Percentiles rank a stretch among this genome's conserved stretches.
phyloP scores from a whole-genome alignment of 2,888 invertebrate genomes.

The Acronicta psi region DNA sequence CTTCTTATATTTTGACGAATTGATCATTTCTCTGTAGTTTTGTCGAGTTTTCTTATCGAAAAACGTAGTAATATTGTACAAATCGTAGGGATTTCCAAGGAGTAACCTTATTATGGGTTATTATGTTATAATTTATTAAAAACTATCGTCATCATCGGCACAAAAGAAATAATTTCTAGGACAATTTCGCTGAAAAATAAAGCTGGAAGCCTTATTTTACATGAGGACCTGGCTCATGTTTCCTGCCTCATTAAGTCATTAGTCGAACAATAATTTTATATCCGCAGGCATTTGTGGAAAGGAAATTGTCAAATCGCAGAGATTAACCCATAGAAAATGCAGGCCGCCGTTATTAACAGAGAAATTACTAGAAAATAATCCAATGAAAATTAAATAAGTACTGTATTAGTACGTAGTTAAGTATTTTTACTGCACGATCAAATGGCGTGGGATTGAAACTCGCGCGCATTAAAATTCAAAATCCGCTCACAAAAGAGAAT shows the following conservation, averaged over 20 bases:
- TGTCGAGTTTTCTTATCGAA: neutral
- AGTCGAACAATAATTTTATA: slow-evolving; percentile 35
- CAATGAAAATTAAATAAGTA: slow-evolving; percentile 33
- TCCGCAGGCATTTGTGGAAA: slow-evolving; percentile 26
- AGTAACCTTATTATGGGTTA: slow-evolving; percentile 8
- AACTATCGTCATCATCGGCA: slow-evolving; percentile 5
- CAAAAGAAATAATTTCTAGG: slow-evolving; percentile 10
- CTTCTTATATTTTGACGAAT: neutral
- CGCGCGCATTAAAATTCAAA: slow-evolving; percentile 61
- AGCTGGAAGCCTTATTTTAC: slow-evolving; percentile 6
- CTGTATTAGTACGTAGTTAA: slow-evolving; percentile 18
- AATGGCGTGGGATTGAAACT: slow-evolving; percentile 12
- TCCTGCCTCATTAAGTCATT: slow-evolving; percentile 39
- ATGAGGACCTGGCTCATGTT: slow-evolving; percentile 7
- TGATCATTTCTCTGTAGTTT: neutral
- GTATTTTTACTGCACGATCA: slow-evolving; percentile 22
- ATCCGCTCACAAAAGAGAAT: slow-evolving; percentile 72
- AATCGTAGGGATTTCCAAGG: neutral
- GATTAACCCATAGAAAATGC: slow-evolving; percentile 14
- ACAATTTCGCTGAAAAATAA: slow-evolving; percentile 6
- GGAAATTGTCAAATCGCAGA: slow-evolving; percentile 2
- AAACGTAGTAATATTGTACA: neutral
- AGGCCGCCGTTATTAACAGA: slow-evolving; percentile 12
- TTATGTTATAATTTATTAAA: slow-evolving; percentile 44
- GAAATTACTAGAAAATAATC: slow-evolving; percentile 14